Base-by-base conservation (phyloP, 2,888 invertebrate genomes). In the Alsophila aescularia region DNA sequence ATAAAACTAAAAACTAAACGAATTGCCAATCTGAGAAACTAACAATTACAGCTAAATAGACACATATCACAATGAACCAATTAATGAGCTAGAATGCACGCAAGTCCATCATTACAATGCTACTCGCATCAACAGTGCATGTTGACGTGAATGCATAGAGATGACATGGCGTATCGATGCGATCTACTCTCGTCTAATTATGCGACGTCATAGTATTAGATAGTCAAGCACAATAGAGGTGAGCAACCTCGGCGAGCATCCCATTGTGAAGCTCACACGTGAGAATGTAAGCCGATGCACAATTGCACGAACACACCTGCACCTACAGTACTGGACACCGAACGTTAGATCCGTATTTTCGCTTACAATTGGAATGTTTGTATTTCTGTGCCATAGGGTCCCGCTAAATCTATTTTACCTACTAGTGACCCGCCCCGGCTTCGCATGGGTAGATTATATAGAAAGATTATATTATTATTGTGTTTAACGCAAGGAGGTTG, bases 191-290 rank as follows among this genome's bases (percentile, higher is more conserved):
- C 73, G 69, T 75, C 73, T 87, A 85, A 85, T 87, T 87, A 86
- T 83, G 80, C 79, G 77, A 82, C 79, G 81, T 85, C 83, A 85
- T 80, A 81, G 72, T 67, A 52, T 62, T 81, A 79, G 81, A 81
- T 81, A 77, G 75, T 70, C 60, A 47, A 65, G 65, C 54, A 77
- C 78, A 77, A 77, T 77, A 41, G 70, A 83, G 90, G 90, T 90
- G 81, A 90, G 79, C 87, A 87, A 90, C 90, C 90, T 88, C 80
- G 21, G 41, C 61, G 69, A 71, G 72, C 71, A 73, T 79, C 73
- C 81, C 76, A 85, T 87, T 87, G 87, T 87, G 81, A 75, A 66
- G 71, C 70, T 76, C 77, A 77, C 75, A 79, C 82, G 83, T 84
- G 85, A 72, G 84, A 85, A 83, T 79, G 73, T 78, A 74, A 75